These are phyloP conservation scores for Galerucella calmariensis DNA, from an alignment of 2,888 invertebrate species.

Conservation along the genomic window DNA sequence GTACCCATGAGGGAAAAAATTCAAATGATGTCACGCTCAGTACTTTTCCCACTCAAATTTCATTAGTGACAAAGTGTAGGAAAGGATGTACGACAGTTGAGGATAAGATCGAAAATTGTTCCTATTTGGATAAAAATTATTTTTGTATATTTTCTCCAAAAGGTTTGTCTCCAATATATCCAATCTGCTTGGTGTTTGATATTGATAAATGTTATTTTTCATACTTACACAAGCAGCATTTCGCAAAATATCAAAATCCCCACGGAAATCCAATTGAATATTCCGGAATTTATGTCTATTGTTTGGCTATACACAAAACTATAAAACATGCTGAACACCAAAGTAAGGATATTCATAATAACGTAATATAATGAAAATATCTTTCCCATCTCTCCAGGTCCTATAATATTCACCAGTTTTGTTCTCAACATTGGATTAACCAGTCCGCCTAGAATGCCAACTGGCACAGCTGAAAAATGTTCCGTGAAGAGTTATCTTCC, in stretches of 20 bases:
- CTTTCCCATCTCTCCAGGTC: constrained; percentile 20
- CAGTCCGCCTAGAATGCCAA: constrained; percentile 7
- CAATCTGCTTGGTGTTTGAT: neutral
- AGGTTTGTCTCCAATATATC: no score
- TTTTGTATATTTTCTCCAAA: no score
- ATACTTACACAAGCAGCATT: neutral
- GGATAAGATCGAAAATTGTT: no score
- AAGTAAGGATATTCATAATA: constrained; percentile 2
- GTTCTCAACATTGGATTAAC: constrained; percentile 18
- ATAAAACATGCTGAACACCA: neutral
- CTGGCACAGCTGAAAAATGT: constrained; percentile 14
- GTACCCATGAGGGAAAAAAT: no score
- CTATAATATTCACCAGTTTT: constrained; percentile 12
- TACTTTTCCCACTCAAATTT: no score
- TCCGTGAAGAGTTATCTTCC: no score
- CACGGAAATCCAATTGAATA: neutral
- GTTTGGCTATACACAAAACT: constrained; percentile 13
- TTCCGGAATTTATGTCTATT: neutral
- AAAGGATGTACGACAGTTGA: no score
- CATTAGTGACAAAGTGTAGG: no score
- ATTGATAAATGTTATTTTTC: neutral
- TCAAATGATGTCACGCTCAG: no score
- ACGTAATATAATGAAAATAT: constrained; percentile 21
- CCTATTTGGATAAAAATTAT: no score
- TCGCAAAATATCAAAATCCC: neutral